A percentile compares a stretch with the other conserved stretches of the same genome.
These are phyloP conservation scores for Galemys pyrenaicus DNA, from an alignment of 2,113 vertebrate species.

Conservation along the genomic window DNA sequence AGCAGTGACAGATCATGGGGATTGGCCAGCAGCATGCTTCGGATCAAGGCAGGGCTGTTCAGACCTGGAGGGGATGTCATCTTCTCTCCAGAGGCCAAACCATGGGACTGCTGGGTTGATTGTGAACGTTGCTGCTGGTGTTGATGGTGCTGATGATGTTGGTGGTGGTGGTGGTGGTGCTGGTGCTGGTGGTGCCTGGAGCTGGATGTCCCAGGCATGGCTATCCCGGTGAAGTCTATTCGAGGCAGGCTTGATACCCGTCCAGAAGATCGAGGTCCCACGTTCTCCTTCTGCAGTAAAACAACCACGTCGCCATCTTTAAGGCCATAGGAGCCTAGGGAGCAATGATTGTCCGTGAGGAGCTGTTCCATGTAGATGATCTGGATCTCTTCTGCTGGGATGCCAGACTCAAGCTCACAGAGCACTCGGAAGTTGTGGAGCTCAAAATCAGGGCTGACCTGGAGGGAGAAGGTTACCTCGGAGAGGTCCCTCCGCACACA, in stretches of 20 bases:
- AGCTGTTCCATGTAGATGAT: conserved; percentile 91
- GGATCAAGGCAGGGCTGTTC: conserved; percentile 90
- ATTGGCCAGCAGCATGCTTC: conserved; percentile 95
- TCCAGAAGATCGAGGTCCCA: conserved; percentile 81
- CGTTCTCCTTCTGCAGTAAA: conserved; percentile 87
- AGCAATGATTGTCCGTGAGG: conserved; percentile 89
- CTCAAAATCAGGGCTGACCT: conserved; percentile 95
- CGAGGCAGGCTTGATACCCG: conserved; percentile 85
- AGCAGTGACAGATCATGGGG: conserved; percentile 96
- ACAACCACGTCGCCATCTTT: conserved; percentile 95
- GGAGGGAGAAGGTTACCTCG: conserved; percentile 94
- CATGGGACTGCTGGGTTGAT: background rate
- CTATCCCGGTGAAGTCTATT: conserved; percentile 90
- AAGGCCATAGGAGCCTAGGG: conserved; percentile 94
- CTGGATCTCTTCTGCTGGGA: conserved; percentile 93
- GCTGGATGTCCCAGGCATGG: conserved; percentile 89
- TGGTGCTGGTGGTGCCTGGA: conserved; percentile 64
- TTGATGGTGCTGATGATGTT: background rate
- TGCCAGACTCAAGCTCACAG: conserved; percentile 94
- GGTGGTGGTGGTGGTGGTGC: background rate
- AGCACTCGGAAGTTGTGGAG: conserved; percentile 94
- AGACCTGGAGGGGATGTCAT: conserved; percentile 83
- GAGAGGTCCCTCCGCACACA: conserved; percentile 93
- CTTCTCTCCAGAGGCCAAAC: conserved; percentile 62
- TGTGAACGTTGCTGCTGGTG: background rate